Evolutionary conservation across 1,140 invertebrate genomes (phyloP).

Genomic region (Batillaria attramentaria): DNA sequence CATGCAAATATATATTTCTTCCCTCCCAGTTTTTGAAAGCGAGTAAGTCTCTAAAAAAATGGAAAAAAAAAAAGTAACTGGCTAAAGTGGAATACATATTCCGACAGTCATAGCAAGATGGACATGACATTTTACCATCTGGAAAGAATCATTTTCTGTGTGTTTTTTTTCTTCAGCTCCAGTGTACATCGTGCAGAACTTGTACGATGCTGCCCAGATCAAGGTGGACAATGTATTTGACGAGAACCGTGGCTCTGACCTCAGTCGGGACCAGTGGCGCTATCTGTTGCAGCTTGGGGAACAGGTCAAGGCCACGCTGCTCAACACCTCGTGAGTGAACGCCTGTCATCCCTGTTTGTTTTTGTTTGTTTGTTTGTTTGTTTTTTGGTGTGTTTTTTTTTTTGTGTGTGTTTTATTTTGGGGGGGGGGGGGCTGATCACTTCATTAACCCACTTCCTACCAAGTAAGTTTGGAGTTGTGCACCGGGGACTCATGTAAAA

Average conservation of each 20-base stretch:
- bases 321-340: constrained; percentile 82
- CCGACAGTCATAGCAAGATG: not conserved
- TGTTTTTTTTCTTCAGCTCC: constrained; percentile 78
- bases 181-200: constrained; percentile 94
- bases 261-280: constrained; percentile 90
- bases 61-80: no score
- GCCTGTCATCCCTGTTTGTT: no score
- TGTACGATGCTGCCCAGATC: constrained; percentile 96
- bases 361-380: not conserved
- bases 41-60: no score
- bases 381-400: not conserved
- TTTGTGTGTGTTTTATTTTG: not conserved
- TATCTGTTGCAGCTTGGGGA: constrained; percentile 92
- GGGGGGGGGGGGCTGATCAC: no score
- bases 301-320: constrained; percentile 82
- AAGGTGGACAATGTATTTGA: constrained; percentile 87
- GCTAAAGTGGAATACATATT: not conserved
- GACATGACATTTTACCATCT: not conserved
- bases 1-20: no score
- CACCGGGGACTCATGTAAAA: no score
- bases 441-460: no score
- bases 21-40: no score
- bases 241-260: constrained; percentile 77
- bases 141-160: not conserved
- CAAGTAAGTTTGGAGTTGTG: no score